These are phyloP conservation scores for Harpagifer antarcticus DNA, from an alignment of 2,797 vertebrate species.

Conservation along the genomic window DNA sequence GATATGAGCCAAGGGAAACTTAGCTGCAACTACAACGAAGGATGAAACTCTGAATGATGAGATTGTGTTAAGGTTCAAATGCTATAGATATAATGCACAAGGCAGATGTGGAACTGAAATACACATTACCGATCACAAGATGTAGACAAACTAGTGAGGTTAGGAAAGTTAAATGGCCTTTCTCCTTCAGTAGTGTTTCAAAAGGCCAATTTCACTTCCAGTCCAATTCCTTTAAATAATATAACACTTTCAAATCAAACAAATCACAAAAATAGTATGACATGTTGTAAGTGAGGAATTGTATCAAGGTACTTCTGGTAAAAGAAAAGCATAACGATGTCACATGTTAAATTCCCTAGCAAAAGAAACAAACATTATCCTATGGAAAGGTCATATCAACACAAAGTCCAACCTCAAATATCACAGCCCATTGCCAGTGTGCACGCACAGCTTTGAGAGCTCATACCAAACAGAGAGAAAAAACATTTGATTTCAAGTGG, in stretches of 20 bases:
- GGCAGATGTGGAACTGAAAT: background rate
- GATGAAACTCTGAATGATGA: constrained; percentile 13
- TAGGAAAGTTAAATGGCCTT: background rate
- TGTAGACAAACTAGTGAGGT: background rate
- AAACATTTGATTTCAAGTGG: constrained; percentile 35
- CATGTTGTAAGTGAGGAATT: background rate
- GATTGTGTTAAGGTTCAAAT: background rate
- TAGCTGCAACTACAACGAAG: background rate
- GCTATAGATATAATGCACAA: constrained; percentile 1
- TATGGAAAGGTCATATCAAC: constrained; percentile 71
- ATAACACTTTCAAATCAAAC: constrained; percentile 2
- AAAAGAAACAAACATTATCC: constrained; percentile 46
- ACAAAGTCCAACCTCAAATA: constrained; percentile 66
- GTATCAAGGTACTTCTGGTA: constrained; percentile 13
- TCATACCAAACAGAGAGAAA: constrained; percentile 17
- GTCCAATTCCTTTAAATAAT: constrained; percentile 10
- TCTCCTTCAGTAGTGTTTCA: background rate
- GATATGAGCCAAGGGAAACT: constrained; percentile 15
- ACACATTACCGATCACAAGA: background rate
- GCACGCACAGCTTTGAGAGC: constrained; percentile 21
- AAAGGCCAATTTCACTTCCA: background rate
- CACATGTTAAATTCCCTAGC: constrained; percentile 62
- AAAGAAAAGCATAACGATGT: constrained; percentile 48
- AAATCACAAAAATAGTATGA: background rate
- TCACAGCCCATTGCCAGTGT: constrained; percentile 38